Base-by-base conservation (phyloP, 2,888 invertebrate species). In the Desoria tigrina region DNA sequence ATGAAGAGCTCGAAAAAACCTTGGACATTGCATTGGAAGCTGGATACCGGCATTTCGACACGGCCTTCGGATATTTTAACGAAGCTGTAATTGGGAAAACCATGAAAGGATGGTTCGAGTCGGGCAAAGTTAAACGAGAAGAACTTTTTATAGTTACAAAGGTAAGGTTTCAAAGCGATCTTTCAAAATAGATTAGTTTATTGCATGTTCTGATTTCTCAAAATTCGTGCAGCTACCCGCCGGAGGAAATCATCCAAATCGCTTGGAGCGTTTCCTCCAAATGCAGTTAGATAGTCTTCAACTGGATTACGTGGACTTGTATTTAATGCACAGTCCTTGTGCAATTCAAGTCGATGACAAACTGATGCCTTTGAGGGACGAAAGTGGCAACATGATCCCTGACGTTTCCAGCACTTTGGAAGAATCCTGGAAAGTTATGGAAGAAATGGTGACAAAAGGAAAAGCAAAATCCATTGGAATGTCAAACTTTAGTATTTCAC, bases 141-240 rank as follows among this genome's bases (percentile, higher is more conserved):
- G 90, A 93, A 53, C 80, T 93, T 0, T 93, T 90, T 78, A 83
- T 93, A 51, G 88, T 88, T n/a, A 90, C 92, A 16, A 93, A 93
- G 81, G 83, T 92, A 73, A 69, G 2, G 7, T 57, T 27, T n/a
- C n/a, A n/a, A n/a, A n/a, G n/a, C n/a, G n/a, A n/a, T n/a, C n/a
- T n/a, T n/a, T n/a, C n/a, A n/a, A 75, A 90, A 93, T 9, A 26
- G 42, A n/a, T n/a, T n/a, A n/a, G n/a, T n/a, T n/a, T n/a, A n/a
- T n/a, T n/a, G 23, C 49, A 45, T 45, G 49, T 9, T 18, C 27
- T 14, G 14, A 56, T 11, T 58, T 28, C 21, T 56, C 39, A 37
- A 56, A 27, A 26, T 55, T 16, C 11, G 14, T 21, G 14, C 50
- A 65, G 65, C 59, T 76, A 9, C 74, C 73, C 37, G 21, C 56